Evolutionary conservation across 2,797 vertebrate genomes (phyloP).

Genomic region (Enteromius anoplus): DNA sequence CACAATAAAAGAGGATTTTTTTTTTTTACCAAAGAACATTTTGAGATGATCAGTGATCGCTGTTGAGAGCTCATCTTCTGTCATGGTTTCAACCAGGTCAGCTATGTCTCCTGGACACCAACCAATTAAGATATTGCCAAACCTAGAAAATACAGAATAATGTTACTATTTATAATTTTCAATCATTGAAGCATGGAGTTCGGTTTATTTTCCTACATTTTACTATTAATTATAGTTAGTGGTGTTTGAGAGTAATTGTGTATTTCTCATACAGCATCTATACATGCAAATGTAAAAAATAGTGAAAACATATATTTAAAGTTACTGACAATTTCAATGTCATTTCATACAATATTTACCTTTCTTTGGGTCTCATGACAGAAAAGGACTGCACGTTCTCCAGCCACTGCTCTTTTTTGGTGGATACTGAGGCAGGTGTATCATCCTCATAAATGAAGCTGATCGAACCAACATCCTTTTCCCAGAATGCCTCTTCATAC

Average conservation of each 20-base stretch:
- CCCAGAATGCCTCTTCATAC: conserved; percentile 65
- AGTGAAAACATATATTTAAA: neutral
- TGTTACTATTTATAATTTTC: neutral
- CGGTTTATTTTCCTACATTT: neutral
- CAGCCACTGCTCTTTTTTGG: conserved; percentile 54
- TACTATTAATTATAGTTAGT: neutral
- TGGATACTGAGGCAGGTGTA: conserved; percentile 36
- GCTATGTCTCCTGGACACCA: conserved; percentile 60
- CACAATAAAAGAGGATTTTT: neutral
- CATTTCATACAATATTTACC: conserved; percentile 43
- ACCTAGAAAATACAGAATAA: conserved; percentile 45
- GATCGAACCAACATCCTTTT: conserved; percentile 48
- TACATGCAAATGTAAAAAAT: neutral
- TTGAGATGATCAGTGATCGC: conserved; percentile 60
- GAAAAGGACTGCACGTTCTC: conserved; percentile 56
- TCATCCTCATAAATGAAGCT: conserved; percentile 60
- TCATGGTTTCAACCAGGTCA: conserved; percentile 58
- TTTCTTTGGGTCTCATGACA: conserved; percentile 61
- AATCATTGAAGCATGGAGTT: neutral
- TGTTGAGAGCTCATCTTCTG: conserved; percentile 55
- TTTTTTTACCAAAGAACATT: conserved; percentile 55
- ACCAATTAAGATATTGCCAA: conserved; percentile 60
- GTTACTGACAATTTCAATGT: neutral
- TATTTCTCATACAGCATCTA: neutral
- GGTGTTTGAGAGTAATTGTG: neutral